Percentiles rank a stretch among this genome's conserved stretches.
phyloP scores from a whole-genome alignment of 37 sponge, comb jelly and placozoan species.

The Corticium candelabrum region DNA sequence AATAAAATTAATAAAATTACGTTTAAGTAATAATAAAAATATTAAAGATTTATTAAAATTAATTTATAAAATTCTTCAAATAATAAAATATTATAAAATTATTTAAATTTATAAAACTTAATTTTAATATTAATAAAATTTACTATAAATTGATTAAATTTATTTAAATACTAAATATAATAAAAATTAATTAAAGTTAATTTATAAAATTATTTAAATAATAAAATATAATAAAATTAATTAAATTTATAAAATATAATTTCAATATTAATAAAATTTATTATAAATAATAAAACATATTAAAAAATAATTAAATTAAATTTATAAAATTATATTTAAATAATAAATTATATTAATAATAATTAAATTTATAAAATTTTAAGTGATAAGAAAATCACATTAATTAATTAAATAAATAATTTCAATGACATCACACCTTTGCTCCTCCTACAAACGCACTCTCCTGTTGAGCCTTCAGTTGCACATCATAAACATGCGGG shows the following conservation, averaged over 20 bases:
- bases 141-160: not conserved
- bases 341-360: not conserved
- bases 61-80: too few species aligned
- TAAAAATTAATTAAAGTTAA: not conserved
- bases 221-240: too few species aligned
- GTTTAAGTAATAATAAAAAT: not conserved
- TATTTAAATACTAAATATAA: not conserved
- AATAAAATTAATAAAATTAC: not conserved
- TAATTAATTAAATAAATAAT: too few species aligned
- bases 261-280: not conserved
- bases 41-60: too few species aligned
- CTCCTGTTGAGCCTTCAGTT: slow-evolving; percentile 40
- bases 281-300: not conserved
- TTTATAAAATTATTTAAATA: not conserved
- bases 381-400: too few species aligned
- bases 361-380: not conserved
- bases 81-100: not conserved
- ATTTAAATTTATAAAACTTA: not conserved
- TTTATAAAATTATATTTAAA: not conserved
- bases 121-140: not conserved
- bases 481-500: slow-evolving; percentile 75
- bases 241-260: too few species aligned
- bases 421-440: slow-evolving; percentile 27
- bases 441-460: slow-evolving; percentile 54
- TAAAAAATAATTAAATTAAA: not conserved